A percentile compares a stretch with the other conserved stretches of the same genome.
Evolutionary conservation across 2,113 vertebrate genomes (phyloP).

Genomic region (Setophaga kirtlandii): DNA sequence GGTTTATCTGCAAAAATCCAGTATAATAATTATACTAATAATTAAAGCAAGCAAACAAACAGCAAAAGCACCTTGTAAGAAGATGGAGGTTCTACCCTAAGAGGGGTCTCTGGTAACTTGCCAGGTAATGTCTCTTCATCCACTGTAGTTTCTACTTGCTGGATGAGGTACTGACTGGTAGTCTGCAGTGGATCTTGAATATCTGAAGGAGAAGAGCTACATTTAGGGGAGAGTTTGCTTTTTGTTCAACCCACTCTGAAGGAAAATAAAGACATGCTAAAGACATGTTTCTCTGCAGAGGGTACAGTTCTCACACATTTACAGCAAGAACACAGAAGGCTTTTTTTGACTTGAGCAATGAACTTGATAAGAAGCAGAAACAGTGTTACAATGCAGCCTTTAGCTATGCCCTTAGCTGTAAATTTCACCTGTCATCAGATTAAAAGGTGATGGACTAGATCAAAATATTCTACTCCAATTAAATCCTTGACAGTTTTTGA

Average conservation of each 20-base stretch:
- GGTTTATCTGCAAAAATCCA: background rate
- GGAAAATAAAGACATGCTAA: background rate
- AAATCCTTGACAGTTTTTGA: background rate
- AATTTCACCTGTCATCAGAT: background rate
- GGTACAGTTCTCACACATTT: background rate
- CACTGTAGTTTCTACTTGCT: constrained; percentile 86
- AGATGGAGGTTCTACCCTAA: constrained; percentile 82
- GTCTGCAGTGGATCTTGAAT: constrained; percentile 83
- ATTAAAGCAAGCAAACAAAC: background rate
- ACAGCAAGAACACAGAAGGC: background rate
- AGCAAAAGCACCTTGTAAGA: constrained; percentile 85
- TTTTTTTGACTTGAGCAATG: background rate
- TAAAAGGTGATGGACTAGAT: background rate
- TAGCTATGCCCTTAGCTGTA: background rate
- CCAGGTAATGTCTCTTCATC: constrained; percentile 88
- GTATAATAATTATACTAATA: background rate
- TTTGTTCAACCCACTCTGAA: background rate
- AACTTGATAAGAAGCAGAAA: background rate
- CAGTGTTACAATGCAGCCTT: background rate
- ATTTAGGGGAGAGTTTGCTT: background rate
- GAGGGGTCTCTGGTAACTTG: constrained; percentile 91
- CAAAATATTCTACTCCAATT: background rate
- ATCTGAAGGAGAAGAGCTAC: constrained; percentile 59
- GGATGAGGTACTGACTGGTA: constrained; percentile 87
- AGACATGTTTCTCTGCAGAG: background rate